Evolutionary conservation across 30 jellyfish, hydroid and myxozoan genomes (phyloP), one percentile per base, ranked within the genome.

Genomic region (Sanderia malayensis): DNA sequence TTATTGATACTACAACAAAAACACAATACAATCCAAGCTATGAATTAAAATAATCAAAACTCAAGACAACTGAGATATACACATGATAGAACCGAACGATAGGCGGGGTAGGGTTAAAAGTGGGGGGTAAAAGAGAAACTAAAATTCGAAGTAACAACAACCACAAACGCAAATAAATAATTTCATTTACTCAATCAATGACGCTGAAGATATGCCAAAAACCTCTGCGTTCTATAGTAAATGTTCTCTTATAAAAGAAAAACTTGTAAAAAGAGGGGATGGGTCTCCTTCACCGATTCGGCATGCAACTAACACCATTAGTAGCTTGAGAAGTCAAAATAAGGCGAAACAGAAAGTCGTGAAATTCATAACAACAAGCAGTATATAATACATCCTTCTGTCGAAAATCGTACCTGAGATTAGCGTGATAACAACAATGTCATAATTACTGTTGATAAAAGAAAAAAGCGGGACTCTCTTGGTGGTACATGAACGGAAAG

Each of bases 401-500:
- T 15, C 8, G 15, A 8, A 41, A 41, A 41, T 41, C 15, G 11
- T 41, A 6, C 55, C 11, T 6, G 8, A 41, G 15, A 8, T 41
- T 15, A 41, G 15, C 11, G 11, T 41, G 55, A 41, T 8, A 8
- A n/a, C n/a, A n/a, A n/a, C n/a, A n/a, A n/a, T n/a, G n/a, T n/a
- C n/a, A 34, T 20, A 4, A 2, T 57, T 34, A 71, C 19, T 78
- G 89, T 74, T 64, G 89, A 55, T 78, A 78, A 66, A 78, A 78
- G 81, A 78, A 78, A 31, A 58, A 78, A 18, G 89, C 82, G 6
- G 89, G 89, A 46, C 76, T 57, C 44, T 78, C 89, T 55, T 28
- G 89, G n/a, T n/a, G n/a, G 59, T 78, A 78, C 89, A 78, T 22
- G 33, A 78, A 47, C n/a, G 82, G 82, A 45, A 78, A 78, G n/a